Evolutionary conservation across 2,113 vertebrate species (phyloP).

Genomic region (Equus quagga): DNA sequence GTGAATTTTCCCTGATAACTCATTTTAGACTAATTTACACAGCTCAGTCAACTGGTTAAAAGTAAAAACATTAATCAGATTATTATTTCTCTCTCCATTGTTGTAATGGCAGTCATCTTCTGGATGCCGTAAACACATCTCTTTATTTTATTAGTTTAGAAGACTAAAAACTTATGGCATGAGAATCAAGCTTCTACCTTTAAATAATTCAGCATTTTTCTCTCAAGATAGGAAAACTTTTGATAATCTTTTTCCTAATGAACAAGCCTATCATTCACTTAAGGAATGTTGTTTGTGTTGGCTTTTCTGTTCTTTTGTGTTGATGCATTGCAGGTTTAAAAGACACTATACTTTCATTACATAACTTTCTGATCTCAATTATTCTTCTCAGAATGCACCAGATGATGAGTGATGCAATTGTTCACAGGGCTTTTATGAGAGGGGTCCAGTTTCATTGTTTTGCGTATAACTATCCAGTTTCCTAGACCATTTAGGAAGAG

Average conservation of each 20-base stretch:
- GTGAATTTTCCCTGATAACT: not conserved
- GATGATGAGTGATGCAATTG: not conserved
- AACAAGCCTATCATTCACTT: not conserved
- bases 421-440: too few species aligned
- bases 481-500: too few species aligned
- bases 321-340: conserved; percentile 21
- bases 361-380: conserved; percentile 34
- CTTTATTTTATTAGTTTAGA: not conserved
- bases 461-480: too few species aligned
- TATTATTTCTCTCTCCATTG: not conserved
- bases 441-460: too few species aligned
- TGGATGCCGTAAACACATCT: not conserved
- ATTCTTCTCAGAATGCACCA: not conserved
- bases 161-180: not conserved
- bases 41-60: not conserved
- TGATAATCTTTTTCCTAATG: not conserved
- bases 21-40: not conserved
- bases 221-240: not conserved
- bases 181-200: not conserved
- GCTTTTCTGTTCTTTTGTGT: not conserved
- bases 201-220: not conserved
- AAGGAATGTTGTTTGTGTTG: not conserved
- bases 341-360: not conserved
- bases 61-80: not conserved
- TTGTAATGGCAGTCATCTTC: not conserved